These are phyloP conservation scores for Onychorhynchus coronatus DNA, from an alignment of 2,113 vertebrate genomes.

Conservation along the genomic window DNA sequence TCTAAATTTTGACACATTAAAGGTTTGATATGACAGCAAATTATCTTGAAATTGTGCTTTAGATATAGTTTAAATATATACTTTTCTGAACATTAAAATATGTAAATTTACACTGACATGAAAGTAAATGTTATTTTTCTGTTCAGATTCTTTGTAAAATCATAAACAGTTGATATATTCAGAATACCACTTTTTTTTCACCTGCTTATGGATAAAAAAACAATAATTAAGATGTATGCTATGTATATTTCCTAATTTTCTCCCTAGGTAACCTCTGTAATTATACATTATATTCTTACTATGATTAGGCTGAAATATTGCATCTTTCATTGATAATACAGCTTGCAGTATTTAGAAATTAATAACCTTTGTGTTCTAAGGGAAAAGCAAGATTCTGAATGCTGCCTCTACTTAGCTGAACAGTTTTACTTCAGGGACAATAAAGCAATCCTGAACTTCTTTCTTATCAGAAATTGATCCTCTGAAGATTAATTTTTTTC, in stretches of 20 bases:
- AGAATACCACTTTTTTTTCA: background rate
- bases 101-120: background rate
- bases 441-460: background rate
- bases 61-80: background rate
- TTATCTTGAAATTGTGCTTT: background rate
- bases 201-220: background rate
- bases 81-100: background rate
- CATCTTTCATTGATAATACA: background rate
- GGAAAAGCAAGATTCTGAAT: background rate
- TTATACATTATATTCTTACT: background rate
- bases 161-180: background rate
- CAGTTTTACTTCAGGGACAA: background rate
- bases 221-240: background rate
- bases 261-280: background rate
- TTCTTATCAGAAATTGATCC: conserved; percentile 25
- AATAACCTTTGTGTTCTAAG: background rate
- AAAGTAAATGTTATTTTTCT: background rate
- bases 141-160: background rate
- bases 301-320: background rate
- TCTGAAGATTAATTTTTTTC: background rate
- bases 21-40: background rate
- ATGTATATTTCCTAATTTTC: background rate
- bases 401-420: background rate
- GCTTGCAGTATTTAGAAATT: background rate
- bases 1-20: background rate